phyloP scores from a whole-genome alignment of 2,113 vertebrate species.

The Cyanoramphus novaezelandiae region DNA sequence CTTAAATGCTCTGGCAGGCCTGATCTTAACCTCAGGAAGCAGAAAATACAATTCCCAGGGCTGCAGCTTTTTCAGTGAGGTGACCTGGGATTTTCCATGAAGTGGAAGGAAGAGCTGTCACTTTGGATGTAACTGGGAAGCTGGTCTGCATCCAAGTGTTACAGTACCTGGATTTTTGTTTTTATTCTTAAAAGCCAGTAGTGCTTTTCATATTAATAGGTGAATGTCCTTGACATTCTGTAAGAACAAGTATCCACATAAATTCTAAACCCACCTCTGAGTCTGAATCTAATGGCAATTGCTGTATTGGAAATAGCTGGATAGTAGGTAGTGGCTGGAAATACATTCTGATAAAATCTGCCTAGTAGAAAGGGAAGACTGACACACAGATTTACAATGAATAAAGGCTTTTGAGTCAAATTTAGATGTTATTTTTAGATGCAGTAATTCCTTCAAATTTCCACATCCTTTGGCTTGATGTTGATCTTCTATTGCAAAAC shows the following conservation, averaged over 20 bases:
- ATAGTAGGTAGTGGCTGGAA: neutral
- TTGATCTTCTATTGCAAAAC: neutral
- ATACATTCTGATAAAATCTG: neutral
- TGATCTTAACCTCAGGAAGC: neutral
- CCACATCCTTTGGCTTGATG: neutral
- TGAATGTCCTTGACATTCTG: neutral
- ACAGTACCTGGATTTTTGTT: neutral
- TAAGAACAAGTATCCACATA: neutral
- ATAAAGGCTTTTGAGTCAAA: constrained; percentile 14
- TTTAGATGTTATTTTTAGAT: constrained; percentile 28
- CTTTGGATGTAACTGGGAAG: neutral
- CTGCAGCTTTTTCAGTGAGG: neutral
- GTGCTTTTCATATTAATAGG: neutral
- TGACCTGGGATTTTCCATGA: neutral
- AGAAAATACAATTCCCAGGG: neutral
- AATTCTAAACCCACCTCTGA: neutral
- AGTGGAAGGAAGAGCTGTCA: neutral
- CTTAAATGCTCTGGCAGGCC: neutral
- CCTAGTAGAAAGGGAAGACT: neutral
- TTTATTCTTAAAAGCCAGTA: neutral
- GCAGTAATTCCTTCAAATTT: neutral
- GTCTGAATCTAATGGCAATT: neutral
- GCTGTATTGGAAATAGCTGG: neutral
- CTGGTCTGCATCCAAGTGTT: neutral
- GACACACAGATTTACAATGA: neutral